A percentile compares a stretch with the other conserved stretches of the same genome.
Conservation (phyloP, 2,888 invertebrate genomes). For the Pogonocherus hispidulus region DNA sequence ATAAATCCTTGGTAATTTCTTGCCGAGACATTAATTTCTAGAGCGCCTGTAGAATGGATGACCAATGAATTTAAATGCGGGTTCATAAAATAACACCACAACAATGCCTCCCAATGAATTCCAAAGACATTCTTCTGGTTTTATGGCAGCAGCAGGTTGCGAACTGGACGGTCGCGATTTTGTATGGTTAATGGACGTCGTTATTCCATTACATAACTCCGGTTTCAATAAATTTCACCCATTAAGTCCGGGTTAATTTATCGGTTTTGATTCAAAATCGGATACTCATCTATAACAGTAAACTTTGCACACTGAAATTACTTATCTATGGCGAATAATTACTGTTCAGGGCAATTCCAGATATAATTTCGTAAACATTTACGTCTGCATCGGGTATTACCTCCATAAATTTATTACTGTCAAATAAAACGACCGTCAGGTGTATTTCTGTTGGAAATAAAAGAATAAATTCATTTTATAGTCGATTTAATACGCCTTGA, state of each 20-base stretch:
- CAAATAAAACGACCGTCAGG: not conserved
- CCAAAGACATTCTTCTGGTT: slow-evolving; percentile 41
- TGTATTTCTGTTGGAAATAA: too few relatives aligned
- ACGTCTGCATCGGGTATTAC: not conserved
- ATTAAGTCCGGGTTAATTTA: not conserved
- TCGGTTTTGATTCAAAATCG: not conserved
- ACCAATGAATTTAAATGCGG: slow-evolving; percentile 54
- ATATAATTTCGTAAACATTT: not conserved
- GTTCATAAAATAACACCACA: slow-evolving; percentile 52
- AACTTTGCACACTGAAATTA: not conserved
- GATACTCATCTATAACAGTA: not conserved
- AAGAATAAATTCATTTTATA: too few relatives aligned
- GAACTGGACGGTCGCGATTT: slow-evolving; percentile 26
- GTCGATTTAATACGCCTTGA: too few relatives aligned
- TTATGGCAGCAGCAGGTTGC: slow-evolving; percentile 34
- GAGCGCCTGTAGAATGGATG: slow-evolving; percentile 45
- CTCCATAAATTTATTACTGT: not conserved
- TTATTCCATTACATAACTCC: slow-evolving; percentile 21
- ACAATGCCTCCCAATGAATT: slow-evolving; percentile 53
- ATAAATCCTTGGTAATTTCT: slow-evolving; percentile 47
- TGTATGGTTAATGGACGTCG: slow-evolving; percentile 20
- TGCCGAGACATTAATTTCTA: slow-evolving; percentile 45
- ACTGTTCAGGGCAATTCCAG: not conserved
- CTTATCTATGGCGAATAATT: not conserved
- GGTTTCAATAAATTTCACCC: slow-evolving; percentile 12